These are phyloP conservation scores for Malurus alboscapulatus DNA, from an alignment of 2,113 vertebrate species.

Conservation along the genomic window DNA sequence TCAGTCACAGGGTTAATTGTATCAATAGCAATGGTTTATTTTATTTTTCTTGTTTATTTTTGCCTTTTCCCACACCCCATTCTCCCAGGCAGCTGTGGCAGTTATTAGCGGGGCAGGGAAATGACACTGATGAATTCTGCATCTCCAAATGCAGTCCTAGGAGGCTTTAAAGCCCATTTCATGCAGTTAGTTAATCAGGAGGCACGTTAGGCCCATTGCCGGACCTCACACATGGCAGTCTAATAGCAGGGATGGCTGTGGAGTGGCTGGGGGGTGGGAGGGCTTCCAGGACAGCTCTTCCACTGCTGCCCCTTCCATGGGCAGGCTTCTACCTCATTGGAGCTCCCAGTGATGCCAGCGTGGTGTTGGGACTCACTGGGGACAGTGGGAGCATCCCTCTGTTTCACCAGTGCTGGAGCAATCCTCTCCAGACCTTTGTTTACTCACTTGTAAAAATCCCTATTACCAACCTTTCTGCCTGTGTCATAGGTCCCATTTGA, in stretches of 20 bases:
- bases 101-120: slow-evolving; percentile 36
- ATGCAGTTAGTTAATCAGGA: not conserved
- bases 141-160: not conserved
- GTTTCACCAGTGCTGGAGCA: not conserved
- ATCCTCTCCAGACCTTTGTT: not conserved
- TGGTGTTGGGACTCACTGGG: rapidly evolving
- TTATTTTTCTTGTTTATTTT: not conserved
- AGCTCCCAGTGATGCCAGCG: rapidly evolving
- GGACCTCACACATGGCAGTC: not conserved
- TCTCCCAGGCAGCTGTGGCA: slow-evolving; percentile 29
- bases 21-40: not conserved
- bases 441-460: not conserved
- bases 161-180: slow-evolving; percentile 37
- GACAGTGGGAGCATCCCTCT: not conserved
- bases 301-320: rapidly evolving
- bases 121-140: slow-evolving; percentile 28
- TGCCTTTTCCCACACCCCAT: not conserved
- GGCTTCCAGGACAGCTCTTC: not conserved
- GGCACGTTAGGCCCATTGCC: not conserved
- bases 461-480: not conserved
- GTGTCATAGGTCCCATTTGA: not conserved
- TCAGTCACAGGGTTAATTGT: slow-evolving; percentile 54
- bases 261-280: not conserved
- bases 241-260: not conserved
- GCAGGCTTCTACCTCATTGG: rapidly evolving